Base-by-base conservation (phyloP, 2,113 vertebrate genomes). In the Lepus europaeus region DNA sequence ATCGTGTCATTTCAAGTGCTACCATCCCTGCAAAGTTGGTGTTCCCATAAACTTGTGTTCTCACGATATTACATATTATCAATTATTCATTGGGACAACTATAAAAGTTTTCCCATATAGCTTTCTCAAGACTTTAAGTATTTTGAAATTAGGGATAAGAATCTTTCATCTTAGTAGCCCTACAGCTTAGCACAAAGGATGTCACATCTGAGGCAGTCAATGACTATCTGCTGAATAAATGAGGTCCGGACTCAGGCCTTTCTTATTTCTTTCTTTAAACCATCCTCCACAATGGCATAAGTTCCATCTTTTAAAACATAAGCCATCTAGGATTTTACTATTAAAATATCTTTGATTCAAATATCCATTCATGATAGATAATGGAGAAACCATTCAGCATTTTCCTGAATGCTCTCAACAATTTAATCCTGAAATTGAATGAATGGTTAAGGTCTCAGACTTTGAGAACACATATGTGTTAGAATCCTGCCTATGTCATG, bases 131-230 rank as follows among this genome's bases (percentile, higher is more conserved):
- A 72, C 13, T 61, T 3, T 53, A 90, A n/a, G 20, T 84, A 90
- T 90, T n/a, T 91, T 91, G n/a, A 94, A 95, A 92, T 66, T 33
- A 72, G 20, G 19, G 11, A 86, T n/a, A 23, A 69, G 63, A 16
- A 39, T 25, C 85, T 93, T 91, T 56, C 17, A 92, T 88, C 19
- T 91, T 73, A 81, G 5, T 25, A 53, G 49, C 63, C 14, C 17
- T 72, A 74, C 12, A 10, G 3, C 72, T 23, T 76, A 74, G 14
- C 6, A 79, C 25, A 51, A 79, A n/a, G 59, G 19, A 29, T 93
- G 5, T 80, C 31, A 73, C 23, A 16, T 64, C 70, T 70, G 16
- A 91, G 23, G 19, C 19, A 74, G 23, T 39, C 39, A 91, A 53
- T 36, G n/a, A 88, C 45, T 74, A 80, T 70, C 59, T 91, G 49